Conservation (phyloP, 2,888 invertebrate species). For the Tinea trinotella region DNA sequence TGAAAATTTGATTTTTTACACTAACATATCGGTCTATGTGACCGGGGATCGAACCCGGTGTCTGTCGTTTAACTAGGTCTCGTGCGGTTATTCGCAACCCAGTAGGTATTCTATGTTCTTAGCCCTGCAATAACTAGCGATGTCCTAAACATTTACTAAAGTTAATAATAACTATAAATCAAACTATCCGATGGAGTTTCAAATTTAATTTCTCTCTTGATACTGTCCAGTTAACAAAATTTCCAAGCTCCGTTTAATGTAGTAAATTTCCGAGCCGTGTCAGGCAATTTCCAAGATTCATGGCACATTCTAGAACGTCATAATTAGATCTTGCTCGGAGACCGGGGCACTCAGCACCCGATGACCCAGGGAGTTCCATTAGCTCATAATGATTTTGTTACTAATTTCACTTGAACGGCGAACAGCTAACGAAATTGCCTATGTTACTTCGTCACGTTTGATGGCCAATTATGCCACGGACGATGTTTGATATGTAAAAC, state of each 20-base stretch:
- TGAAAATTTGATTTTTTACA: too few relatives aligned
- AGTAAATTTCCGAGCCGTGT: conserved; percentile 33
- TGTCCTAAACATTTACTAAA: too few relatives aligned
- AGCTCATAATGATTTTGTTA: conserved; percentile 67
- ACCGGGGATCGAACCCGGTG: too few relatives aligned
- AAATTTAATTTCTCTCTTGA: too few relatives aligned
- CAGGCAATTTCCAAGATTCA: conserved; percentile 34
- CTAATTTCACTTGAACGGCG: conserved; percentile 67
- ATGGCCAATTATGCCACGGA: conserved; percentile 55
- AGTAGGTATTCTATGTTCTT: too few relatives aligned
- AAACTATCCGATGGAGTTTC: too few relatives aligned
- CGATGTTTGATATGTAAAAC: conserved; percentile 18
- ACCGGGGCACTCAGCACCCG: conserved; percentile 30
- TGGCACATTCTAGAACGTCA: conserved; percentile 36
- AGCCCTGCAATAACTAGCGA: too few relatives aligned
- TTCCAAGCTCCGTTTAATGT: not conserved
- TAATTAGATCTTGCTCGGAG: conserved; percentile 53
- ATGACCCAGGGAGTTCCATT: conserved; percentile 56
- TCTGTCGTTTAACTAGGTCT: too few relatives aligned
- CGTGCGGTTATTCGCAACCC: too few relatives aligned
- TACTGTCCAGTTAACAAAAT: conserved; percentile 4
- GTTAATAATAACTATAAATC: too few relatives aligned
- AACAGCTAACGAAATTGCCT: conserved; percentile 60
- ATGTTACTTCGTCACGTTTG: conserved; percentile 43
- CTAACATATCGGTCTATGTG: too few relatives aligned